These are phyloP conservation scores for Eugnorisma glareosa DNA, from an alignment of 2,888 invertebrate genomes.

Conservation along the genomic window DNA sequence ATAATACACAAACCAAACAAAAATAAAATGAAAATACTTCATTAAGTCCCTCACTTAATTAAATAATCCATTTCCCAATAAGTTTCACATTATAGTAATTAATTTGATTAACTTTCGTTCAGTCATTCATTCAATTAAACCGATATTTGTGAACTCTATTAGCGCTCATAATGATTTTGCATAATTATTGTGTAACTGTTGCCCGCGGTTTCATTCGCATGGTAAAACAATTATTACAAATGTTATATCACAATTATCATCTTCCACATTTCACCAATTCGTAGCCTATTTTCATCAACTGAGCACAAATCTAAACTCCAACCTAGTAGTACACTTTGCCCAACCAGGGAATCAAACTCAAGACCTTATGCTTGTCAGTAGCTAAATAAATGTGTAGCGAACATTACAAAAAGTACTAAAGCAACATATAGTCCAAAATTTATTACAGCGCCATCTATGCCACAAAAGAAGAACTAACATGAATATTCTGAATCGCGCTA, in stretches of 20 bases:
- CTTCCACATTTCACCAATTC: not conserved
- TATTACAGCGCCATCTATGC: too few relatives aligned
- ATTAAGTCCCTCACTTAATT: constrained; percentile 27
- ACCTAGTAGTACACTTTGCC: not conserved
- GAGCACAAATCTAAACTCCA: not conserved
- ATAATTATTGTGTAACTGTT: constrained; percentile 2
- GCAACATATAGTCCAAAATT: too few relatives aligned
- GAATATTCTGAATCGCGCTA: too few relatives aligned
- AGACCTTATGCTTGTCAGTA: not conserved
- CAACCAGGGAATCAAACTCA: not conserved
- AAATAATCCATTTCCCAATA: constrained; percentile 9
- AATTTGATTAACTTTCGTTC: constrained; percentile 44
- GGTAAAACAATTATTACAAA: not conserved
- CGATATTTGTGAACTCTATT: constrained; percentile 15
- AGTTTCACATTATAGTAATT: constrained; percentile 22
- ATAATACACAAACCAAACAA: not conserved
- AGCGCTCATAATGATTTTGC: not conserved
- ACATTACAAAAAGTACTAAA: too few relatives aligned
- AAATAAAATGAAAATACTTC: not conserved
- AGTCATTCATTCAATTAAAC: constrained; percentile 48
- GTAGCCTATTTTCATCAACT: not conserved
- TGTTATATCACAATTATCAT: not conserved
- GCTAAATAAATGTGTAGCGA: too few relatives aligned
- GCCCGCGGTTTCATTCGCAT: not conserved
- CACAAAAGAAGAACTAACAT: too few relatives aligned